Conservation (phyloP, 2,797 vertebrate genomes). For the Momotus momota region DNA sequence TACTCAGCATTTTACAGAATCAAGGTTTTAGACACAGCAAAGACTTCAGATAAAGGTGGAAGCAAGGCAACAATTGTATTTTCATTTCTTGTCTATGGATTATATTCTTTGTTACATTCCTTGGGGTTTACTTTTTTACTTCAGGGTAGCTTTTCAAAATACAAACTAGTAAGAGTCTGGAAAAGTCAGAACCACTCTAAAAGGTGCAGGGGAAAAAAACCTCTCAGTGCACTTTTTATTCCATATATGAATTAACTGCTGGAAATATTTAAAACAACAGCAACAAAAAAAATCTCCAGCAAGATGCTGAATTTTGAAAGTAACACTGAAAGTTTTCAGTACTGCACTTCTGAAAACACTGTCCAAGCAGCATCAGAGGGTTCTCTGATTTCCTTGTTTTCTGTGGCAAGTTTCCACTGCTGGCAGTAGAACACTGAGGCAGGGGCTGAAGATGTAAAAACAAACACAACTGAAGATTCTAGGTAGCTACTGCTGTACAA, state of each 20-base stretch:
- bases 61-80: not conserved
- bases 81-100: not conserved
- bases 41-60: not conserved
- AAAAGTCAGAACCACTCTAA: not conserved
- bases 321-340: not conserved
- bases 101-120: not conserved
- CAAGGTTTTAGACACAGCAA: not conserved
- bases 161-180: not conserved
- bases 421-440: not conserved
- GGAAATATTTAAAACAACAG: not conserved
- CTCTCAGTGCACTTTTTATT: slow-evolving; percentile 26
- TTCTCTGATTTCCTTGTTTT: not conserved
- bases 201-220: not conserved
- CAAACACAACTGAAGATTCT: not conserved
- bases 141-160: slow-evolving; percentile 30
- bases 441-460: not conserved
- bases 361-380: not conserved
- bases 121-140: not conserved
- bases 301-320: slow-evolving; percentile 24
- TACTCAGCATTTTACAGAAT: not conserved
- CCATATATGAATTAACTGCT: not conserved
- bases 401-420: not conserved
- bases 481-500: not conserved
- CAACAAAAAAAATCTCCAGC: not conserved
- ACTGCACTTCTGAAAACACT: not conserved